Base-by-base conservation (phyloP, 2,888 invertebrate genomes). In the Cheilosia soror region DNA sequence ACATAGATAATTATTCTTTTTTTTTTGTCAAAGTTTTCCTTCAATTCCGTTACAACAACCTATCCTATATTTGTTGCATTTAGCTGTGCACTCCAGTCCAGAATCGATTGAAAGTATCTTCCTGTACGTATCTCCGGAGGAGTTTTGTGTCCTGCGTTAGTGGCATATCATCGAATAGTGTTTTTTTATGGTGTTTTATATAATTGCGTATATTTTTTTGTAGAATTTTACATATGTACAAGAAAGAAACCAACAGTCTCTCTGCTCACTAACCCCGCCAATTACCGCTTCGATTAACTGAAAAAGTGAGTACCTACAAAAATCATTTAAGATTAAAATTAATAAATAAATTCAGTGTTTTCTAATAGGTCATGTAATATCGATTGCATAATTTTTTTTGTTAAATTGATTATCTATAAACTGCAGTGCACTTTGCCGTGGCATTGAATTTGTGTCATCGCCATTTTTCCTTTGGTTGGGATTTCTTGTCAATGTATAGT, bases 381-480 rank as follows among this genome's bases (percentile, higher is more conserved):
- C 33, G 68, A 63, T 81, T 81, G 76, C 81, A 81, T 81, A 81
- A 81, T 75, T 75, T 66, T n/a, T 27, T 29, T 75, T 66, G 25
- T 7, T 27, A n/a, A 13, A 15, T 37, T 53, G 40, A 4, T 51
- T 80, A 60, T 55, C 29, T 27, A 55, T 44, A 55, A 65, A 37
- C 15, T 27, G 31, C 4, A 51, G 6, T 75, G 68, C 47, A 75
- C 44, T 66, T 15, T 55, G 0, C 31, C 58, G 57, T 72, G 72
- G 33, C 72, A 73, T 65, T 79, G 51, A 66, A 79, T 62, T 44
- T 55, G n/a, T 44, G 11, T 65, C 2, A 29, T 44, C 9, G 42
- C 15, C 15, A 29, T 29, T 44, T 47, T 15, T 47, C 5, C 29
- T 44, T 60, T 60, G 42, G 15, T 6, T 31, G 53, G 31, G 3